Percentiles rank a stretch among this genome's conserved stretches.
Conservation (phyloP, 2,888 invertebrate species). For the Lasioglossum vierecki region DNA sequence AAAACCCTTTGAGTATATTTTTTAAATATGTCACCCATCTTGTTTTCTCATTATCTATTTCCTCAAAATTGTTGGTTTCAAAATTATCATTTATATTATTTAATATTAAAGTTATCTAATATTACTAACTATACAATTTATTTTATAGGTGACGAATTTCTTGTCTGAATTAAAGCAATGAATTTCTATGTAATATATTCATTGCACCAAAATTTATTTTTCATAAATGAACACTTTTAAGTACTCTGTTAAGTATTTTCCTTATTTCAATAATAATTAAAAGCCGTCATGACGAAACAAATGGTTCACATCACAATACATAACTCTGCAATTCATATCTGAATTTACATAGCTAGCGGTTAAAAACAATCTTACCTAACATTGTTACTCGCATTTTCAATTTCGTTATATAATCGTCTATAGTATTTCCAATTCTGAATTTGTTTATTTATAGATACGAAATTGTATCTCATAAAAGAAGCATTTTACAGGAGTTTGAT, state of each 20-base stretch:
- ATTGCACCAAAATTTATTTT: neutral
- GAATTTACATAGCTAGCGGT: neutral
- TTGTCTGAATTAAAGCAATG: neutral
- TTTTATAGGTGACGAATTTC: neutral
- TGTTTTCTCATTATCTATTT: neutral
- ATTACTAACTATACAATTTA: neutral
- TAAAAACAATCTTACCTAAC: neutral
- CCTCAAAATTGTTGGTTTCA: neutral
- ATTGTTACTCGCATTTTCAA: neutral
- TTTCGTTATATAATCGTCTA: neutral
- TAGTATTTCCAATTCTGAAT: neutral
- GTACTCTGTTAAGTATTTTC: neutral
- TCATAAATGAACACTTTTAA: neutral
- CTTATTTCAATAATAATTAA: neutral
- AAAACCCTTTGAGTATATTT: neutral
- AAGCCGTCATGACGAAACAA: neutral
- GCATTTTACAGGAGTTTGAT: neutral
- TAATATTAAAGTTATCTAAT: neutral
- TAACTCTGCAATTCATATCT: neutral
- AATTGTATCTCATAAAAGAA: neutral
- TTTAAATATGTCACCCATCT: neutral
- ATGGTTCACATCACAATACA: no score
- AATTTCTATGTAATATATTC: neutral
- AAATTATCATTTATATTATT: neutral
- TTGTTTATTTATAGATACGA: neutral